Conservation (phyloP, 2,888 invertebrate genomes). For the Quadroppia sp. region DNA sequence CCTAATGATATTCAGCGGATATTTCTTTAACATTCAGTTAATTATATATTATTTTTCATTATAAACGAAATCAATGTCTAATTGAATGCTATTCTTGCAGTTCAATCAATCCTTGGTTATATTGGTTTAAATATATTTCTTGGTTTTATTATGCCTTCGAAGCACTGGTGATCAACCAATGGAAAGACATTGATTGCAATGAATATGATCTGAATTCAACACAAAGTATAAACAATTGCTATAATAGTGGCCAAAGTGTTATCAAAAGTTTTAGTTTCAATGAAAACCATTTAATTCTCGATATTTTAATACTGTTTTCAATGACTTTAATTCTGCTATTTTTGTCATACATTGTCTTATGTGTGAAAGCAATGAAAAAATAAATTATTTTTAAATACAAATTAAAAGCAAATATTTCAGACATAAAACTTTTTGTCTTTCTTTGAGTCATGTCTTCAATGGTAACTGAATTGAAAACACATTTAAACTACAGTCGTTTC, state of each 20-base stretch:
- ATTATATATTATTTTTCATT: constrained; percentile 39
- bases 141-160: constrained; percentile 43
- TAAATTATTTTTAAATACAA: too few relatives aligned
- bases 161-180: constrained; percentile 41
- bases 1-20: constrained; percentile 89
- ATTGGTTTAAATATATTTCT: constrained; percentile 40
- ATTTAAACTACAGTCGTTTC: too few relatives aligned
- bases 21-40: constrained; percentile 83
- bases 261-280: constrained; percentile 37
- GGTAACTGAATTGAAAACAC: too few relatives aligned
- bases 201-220: background rate
- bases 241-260: background rate
- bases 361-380: too few relatives aligned
- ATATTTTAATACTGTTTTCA: constrained; percentile 6
- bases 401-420: too few relatives aligned
- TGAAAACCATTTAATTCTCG: background rate
- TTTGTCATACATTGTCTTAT: constrained; percentile 36
- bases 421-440: too few relatives aligned
- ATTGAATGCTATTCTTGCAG: background rate
- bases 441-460: too few relatives aligned
- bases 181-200: constrained; percentile 36
- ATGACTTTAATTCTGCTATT: constrained; percentile 18
- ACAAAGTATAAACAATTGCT: background rate
- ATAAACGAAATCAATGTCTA: too few relatives aligned
- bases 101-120: background rate